Evolutionary conservation across 2,888 invertebrate genomes (phyloP).

Genomic region (Dasypolia templi): DNA sequence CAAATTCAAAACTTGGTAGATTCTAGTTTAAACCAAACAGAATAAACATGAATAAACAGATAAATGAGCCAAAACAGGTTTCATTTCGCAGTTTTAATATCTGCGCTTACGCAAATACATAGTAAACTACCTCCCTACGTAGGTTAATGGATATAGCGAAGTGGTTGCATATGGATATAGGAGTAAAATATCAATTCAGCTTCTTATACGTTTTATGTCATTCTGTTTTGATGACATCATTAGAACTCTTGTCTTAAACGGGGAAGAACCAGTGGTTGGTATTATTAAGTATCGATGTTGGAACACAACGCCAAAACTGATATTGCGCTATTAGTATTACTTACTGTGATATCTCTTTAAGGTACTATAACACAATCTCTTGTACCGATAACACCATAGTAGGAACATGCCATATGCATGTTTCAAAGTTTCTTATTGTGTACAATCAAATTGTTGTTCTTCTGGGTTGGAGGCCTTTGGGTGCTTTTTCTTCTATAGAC

Average conservation of each 20-base stretch:
- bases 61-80: slow-evolving; percentile 50
- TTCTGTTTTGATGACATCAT: neutral
- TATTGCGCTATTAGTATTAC: neutral
- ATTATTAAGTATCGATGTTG: neutral
- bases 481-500: too few relatives aligned
- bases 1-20: neutral
- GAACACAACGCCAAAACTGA: neutral
- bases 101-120: slow-evolving; percentile 27
- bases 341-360: neutral
- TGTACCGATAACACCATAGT: neutral
- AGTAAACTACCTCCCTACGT: neutral
- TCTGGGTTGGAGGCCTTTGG: too few relatives aligned
- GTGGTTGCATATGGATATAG: neutral
- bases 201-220: neutral
- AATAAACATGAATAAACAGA: slow-evolving; percentile 36
- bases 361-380: neutral
- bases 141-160: neutral
- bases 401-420: neutral
- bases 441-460: too few relatives aligned
- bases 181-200: neutral
- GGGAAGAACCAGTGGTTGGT: neutral
- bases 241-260: neutral
- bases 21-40: slow-evolving; percentile 19
- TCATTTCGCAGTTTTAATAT: slow-evolving; percentile 31
- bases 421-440: neutral